Evolutionary conservation across 2,797 vertebrate species (phyloP), one percentile per base, ranked within the genome.

Genomic region (Onychomys leucogaster): DNA sequence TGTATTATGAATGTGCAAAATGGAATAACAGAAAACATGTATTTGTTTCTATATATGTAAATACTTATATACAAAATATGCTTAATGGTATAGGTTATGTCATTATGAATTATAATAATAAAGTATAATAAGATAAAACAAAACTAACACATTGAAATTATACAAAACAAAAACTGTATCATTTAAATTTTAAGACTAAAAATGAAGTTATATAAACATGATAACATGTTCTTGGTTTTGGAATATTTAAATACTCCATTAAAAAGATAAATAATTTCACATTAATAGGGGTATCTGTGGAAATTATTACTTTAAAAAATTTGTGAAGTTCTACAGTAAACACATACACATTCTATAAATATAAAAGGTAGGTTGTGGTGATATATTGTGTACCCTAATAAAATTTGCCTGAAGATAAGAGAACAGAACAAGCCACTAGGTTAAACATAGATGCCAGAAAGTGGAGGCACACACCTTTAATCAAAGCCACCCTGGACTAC

Each of bases 181-280:
- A 95, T 63, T 88, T 95, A 65, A 75, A 57, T 57, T 90, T 83
- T 75, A n/a, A 96, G 86, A 57, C 17, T 84, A 85, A 34, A 73
- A 67, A 80, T 11, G n/a, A 85, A 96, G 37, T 91, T 49, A 6
- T 61, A 73, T 55, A 37, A 41, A 2, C 41, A 73, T 67, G 34
- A 71, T 71, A 85, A 37, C 4, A 89, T 25, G 5, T 3, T 55
- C 27, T 90, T 71, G 43, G 78, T 91, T 88, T 96, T 55, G 82
- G 63, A 73, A 61, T 84, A 93, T 17, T 34, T 67, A 19, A 80
- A 85, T 80, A 85, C 57, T 73, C 7, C 21, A 91, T 93, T 32
- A 52, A 73, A 9, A 11, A 52, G 10, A 43, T 63, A 34, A 49
- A 69, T 69, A 12, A 69, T 83, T 63, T 95, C 52, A 88, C 52